Base-by-base conservation (phyloP, 1,140 invertebrate species). In the Maniola jurtina region DNA sequence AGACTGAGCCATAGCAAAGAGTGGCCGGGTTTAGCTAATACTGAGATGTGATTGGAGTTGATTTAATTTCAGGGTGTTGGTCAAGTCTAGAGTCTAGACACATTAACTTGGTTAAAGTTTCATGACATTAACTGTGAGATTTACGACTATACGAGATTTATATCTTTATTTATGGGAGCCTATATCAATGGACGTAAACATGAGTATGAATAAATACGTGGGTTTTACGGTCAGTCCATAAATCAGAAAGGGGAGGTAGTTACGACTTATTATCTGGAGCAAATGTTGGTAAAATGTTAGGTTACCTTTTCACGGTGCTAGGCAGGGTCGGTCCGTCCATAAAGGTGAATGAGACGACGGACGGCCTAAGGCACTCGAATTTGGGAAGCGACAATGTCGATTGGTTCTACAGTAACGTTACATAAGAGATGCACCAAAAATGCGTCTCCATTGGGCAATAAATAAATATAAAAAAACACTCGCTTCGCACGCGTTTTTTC, bases 181-280 rank as follows among this genome's bases (percentile, higher is more conserved):
- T 55, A 15, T 55, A 34, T 34, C 25, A 55, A 55, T 55, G 52
- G 52, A 34, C 13, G 25, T 55, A 55, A 55, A 55, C 52, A 55
- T 34, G 52, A 55, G 52, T 55, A 55, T 55, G 52, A 55, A 55
- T 55, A 55, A 55, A 55, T 55, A 55, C 16, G 33, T 55, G 35
- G 25, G 52, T 34, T 55, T 55, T 55, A 55, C 52, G 52, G 33
- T 55, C 16, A 34, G 8, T 5, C 52, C 52, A 34, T 55, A 55
- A 55, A 55, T 55, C 52, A 55, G 52, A 1, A 34, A 55, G 33
- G 33, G 52, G 6, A 55, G 52, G 52, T 55, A 13, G 52, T 34
- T 25, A 52, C 48, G 16, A 16, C 16, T 52, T 52, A 25, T 25
- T 16, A 25, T n/a, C 11, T 48, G 11, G 2, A 48, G 1, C 11